Percentiles rank a stretch among this genome's conserved stretches.
These are phyloP conservation scores for Thinocorus orbignyianus DNA, from an alignment of 2,113 vertebrate genomes.

Conservation along the genomic window DNA sequence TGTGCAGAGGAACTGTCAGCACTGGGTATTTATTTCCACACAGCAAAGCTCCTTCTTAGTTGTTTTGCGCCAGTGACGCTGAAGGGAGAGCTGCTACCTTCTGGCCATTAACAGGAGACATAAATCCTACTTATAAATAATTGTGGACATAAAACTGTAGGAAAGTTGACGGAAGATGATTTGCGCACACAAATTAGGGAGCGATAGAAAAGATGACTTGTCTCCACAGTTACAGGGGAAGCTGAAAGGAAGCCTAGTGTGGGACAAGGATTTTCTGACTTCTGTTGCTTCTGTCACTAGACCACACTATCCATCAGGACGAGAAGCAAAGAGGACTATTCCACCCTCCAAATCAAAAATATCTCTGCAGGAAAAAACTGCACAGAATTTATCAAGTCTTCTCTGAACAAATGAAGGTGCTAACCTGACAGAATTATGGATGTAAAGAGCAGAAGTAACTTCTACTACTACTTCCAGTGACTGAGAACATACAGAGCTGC, in stretches of 20 bases:
- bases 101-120: background rate
- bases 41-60: background rate
- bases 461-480: background rate
- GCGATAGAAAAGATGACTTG: background rate
- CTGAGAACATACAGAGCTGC: background rate
- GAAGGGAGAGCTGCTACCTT: background rate
- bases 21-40: background rate
- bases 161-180: background rate
- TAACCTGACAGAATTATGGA: background rate
- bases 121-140: slow-evolving; percentile 5
- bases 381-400: background rate
- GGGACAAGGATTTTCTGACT: background rate
- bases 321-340: background rate
- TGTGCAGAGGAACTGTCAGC: background rate
- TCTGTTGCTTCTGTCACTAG: background rate
- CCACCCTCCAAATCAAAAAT: background rate
- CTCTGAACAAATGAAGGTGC: background rate
- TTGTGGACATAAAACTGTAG: background rate
- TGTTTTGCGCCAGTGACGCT: background rate
- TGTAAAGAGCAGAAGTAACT: background rate
- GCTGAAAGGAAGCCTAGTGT: background rate
- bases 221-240: background rate
- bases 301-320: background rate
- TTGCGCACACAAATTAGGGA: background rate
- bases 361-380: background rate